A percentile compares a stretch with the other conserved stretches of the same genome.
These are phyloP conservation scores for Tortricodes alternella DNA, from an alignment of 2,888 invertebrate species.

Conservation along the genomic window DNA sequence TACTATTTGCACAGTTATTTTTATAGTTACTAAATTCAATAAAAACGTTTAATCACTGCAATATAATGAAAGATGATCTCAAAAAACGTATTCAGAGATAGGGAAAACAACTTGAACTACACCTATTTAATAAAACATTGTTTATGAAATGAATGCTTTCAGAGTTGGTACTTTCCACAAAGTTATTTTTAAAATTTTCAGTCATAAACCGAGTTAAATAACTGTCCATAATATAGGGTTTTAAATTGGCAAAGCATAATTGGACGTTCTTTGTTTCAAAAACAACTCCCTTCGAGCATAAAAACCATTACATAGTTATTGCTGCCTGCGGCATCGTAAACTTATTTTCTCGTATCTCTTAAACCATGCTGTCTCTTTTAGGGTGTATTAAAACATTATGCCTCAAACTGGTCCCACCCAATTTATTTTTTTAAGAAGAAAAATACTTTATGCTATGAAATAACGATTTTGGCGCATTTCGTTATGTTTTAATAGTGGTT, in stretches of 20 bases:
- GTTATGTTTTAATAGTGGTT: conserved; percentile 16
- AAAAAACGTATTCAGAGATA: too few relatives aligned
- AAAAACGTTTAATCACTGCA: too few relatives aligned
- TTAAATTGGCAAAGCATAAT: background rate
- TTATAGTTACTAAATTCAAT: too few relatives aligned
- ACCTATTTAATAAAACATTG: too few relatives aligned
- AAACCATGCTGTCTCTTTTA: conserved; percentile 23
- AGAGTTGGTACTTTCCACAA: too few relatives aligned
- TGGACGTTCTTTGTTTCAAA: background rate
- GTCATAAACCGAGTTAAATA: too few relatives aligned
- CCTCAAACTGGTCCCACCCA: conserved; percentile 19
- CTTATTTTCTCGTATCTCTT: conserved; percentile 24
- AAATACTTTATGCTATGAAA: conserved; percentile 17
- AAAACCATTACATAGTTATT: conserved; percentile 10
- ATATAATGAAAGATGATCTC: too few relatives aligned
- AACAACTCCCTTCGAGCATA: background rate
- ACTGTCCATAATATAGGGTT: too few relatives aligned
- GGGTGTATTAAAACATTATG: conserved; percentile 26
- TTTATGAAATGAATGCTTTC: too few relatives aligned
- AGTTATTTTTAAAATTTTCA: too few relatives aligned
- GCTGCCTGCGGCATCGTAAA: conserved; percentile 10
- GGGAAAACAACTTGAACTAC: too few relatives aligned
- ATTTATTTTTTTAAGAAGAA: conserved; percentile 22
- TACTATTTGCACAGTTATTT: background rate
- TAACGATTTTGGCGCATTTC: conserved; percentile 16